These are phyloP conservation scores for Microplitis demolitor DNA, from an alignment of 1,140 invertebrate genomes.

Conservation along the genomic window DNA sequence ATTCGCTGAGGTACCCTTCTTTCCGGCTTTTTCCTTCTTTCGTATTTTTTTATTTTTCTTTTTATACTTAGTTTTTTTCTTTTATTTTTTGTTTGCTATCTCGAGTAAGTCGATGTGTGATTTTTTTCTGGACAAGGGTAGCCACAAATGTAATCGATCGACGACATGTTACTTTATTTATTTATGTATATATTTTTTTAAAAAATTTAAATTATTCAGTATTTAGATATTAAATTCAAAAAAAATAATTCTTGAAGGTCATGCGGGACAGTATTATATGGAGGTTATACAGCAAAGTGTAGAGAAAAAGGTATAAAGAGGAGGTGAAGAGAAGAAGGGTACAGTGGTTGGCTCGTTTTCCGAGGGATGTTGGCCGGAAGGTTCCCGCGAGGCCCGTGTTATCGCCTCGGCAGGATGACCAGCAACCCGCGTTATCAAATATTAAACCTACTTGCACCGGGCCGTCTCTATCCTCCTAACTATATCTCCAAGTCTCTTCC, in stretches of 20 bases:
- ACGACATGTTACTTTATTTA: background rate
- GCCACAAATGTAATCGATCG: background rate
- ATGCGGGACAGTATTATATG: constrained; percentile 12
- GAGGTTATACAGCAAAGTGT: background rate
- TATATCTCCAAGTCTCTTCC: constrained; percentile 23
- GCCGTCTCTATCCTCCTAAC: constrained; percentile 28
- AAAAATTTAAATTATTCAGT: background rate
- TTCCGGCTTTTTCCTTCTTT: constrained; percentile 15
- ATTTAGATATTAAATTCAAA: background rate
- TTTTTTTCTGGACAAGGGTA: constrained; percentile 8
- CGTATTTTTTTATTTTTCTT: background rate
- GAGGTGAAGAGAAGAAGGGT: constrained; percentile 19
- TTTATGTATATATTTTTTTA: background rate
- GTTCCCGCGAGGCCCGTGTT: constrained; percentile 61
- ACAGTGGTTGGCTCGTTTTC: constrained; percentile 46
- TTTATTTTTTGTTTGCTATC: background rate
- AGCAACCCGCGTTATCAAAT: constrained; percentile 59
- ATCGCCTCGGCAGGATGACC: constrained; percentile 63
- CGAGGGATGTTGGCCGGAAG: constrained; percentile 54
- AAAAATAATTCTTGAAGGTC: constrained; percentile 4
- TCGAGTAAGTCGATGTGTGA: background rate
- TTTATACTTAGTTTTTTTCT: background rate
- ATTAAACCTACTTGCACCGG: constrained; percentile 61
- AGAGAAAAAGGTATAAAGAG: background rate
- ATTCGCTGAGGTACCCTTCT: constrained; percentile 29